Conservation (phyloP, 2,797 vertebrate species). For the Falco berigora region DNA sequence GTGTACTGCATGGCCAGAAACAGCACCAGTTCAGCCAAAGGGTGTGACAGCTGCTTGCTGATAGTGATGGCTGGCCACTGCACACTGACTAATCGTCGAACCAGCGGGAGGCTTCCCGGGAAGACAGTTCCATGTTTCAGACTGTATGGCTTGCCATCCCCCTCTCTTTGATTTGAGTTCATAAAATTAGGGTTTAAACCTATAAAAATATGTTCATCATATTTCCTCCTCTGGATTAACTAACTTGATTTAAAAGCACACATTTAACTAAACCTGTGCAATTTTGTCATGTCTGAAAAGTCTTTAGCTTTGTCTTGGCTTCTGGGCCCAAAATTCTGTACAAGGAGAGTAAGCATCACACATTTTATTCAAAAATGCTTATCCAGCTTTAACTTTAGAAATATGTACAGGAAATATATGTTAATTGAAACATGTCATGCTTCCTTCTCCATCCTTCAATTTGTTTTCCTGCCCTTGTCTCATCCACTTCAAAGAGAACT, state of each 20-base stretch:
- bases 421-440: not conserved
- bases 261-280: not conserved
- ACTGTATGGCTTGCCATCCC: not conserved
- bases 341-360: not conserved
- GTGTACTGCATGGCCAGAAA: not conserved
- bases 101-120: not conserved
- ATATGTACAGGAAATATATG: not conserved
- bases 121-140: not conserved
- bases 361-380: not conserved
- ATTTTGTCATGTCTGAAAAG: not conserved
- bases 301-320: not conserved
- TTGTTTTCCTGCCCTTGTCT: not conserved
- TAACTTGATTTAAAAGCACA: not conserved
- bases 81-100: not conserved
- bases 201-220: not conserved
- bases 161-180: not conserved
- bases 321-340: not conserved
- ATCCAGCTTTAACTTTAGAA: not conserved
- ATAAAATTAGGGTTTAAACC: not conserved
- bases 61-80: not conserved
- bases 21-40: conserved; percentile 31
- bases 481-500: not conserved
- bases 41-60: conserved; percentile 43
- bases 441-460: not conserved
- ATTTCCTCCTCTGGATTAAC: not conserved